These are phyloP conservation scores for Nephrotoma flavescens DNA, from an alignment of 2,888 invertebrate species.

Conservation along the genomic window DNA sequence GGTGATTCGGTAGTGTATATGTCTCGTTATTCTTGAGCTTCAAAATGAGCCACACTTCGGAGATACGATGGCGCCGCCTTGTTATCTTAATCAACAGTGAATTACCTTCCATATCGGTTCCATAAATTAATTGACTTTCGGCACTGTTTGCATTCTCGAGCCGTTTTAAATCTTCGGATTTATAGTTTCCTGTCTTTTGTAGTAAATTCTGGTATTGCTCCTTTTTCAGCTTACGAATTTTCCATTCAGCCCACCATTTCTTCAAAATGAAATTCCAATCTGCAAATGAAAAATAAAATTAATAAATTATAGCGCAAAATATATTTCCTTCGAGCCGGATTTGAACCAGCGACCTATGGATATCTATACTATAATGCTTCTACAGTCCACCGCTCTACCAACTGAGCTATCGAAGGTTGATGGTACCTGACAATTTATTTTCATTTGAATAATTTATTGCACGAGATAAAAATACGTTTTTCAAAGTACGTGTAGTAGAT, in stretches of 20 bases:
- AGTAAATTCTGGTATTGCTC: conserved; percentile 12
- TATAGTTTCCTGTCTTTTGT: conserved; percentile 12
- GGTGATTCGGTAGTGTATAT: conserved; percentile 37
- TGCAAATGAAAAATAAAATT: conserved; percentile 5
- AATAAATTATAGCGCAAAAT: background rate
- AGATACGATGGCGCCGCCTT: conserved; percentile 34
- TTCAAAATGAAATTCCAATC: conserved; percentile 36
- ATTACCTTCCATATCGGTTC: conserved; percentile 40
- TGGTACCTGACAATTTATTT: background rate
- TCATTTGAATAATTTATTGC: background rate
- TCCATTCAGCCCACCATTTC: conserved; percentile 29
- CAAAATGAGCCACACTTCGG: conserved; percentile 41
- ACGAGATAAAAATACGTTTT: background rate
- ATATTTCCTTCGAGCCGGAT: conserved; percentile 34
- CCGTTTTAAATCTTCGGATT: conserved; percentile 24
- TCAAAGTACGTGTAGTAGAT: too few relatives aligned
- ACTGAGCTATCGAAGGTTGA: conserved; percentile 22
- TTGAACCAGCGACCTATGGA: conserved; percentile 56
- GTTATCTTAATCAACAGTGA: conserved; percentile 38
- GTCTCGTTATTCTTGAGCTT: conserved; percentile 28
- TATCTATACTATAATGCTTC: conserved; percentile 15
- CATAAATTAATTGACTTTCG: conserved; percentile 34
- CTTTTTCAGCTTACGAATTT: conserved; percentile 30
- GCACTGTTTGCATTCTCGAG: conserved; percentile 23
- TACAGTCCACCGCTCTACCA: conserved; percentile 25